Conservation (phyloP, 2,888 invertebrate species). For the Euplexia lucipara region DNA sequence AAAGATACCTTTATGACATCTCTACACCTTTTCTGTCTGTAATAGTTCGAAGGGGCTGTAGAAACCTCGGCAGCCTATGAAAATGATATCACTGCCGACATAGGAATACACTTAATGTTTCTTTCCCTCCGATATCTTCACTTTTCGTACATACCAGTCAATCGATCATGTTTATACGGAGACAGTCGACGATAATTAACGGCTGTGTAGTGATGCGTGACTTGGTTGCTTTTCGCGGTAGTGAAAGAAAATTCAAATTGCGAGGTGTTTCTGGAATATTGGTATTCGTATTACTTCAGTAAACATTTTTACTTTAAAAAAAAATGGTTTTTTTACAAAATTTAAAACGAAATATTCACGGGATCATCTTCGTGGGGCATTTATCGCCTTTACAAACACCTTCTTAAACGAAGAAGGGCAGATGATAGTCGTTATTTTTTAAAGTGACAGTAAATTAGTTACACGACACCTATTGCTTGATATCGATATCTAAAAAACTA, state of each 20-base stretch:
- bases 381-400: no score
- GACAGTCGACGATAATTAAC: constrained; percentile 77
- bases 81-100: constrained; percentile 89
- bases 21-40: constrained; percentile 72
- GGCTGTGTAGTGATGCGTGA: constrained; percentile 63
- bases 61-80: constrained; percentile 83
- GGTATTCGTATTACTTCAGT: background rate
- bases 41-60: constrained; percentile 80
- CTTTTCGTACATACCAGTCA: constrained; percentile 72
- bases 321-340: background rate
- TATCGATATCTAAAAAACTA: no score
- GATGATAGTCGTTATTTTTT: background rate
- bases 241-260: constrained; percentile 57
- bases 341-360: background rate
- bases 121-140: constrained; percentile 85
- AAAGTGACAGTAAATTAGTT: background rate
- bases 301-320: background rate
- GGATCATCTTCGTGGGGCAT: no score
- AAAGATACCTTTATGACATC: no score
- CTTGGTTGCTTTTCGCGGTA: constrained; percentile 45
- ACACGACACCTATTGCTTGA: background rate
- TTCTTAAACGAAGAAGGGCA: background rate
- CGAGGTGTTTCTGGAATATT: constrained; percentile 26
- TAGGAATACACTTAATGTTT: constrained; percentile 89
- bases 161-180: constrained; percentile 85